Evolutionary conservation across 2,113 vertebrate genomes (phyloP).

Genomic region (Scalopus aquaticus): DNA sequence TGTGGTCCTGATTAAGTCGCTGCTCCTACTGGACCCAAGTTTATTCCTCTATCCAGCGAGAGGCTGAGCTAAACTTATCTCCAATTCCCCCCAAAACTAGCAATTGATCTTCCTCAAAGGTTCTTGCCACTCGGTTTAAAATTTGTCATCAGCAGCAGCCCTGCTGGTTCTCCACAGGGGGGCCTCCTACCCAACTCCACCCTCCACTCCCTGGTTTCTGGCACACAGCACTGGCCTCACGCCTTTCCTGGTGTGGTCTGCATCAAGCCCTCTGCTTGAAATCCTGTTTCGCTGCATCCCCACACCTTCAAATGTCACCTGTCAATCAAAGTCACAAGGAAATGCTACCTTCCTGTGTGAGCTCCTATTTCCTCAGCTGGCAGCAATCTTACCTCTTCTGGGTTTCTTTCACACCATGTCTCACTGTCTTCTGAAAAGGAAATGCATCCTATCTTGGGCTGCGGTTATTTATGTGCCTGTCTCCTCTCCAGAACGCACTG

Average conservation of each 20-base stretch:
- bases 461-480: not conserved
- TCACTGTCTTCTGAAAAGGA: slow-evolving; percentile 1
- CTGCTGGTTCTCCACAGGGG: not conserved
- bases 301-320: slow-evolving; percentile 48
- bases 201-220: not conserved
- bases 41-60: not conserved
- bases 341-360: slow-evolving; percentile 25
- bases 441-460: not conserved
- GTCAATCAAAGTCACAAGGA: slow-evolving; percentile 52
- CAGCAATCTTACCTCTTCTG: slow-evolving; percentile 20
- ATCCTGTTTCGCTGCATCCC: not conserved
- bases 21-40: not conserved
- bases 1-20: not conserved
- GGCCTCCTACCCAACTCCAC: not conserved
- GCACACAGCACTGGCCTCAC: not conserved
- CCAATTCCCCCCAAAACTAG: not conserved
- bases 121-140: not conserved
- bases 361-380: not conserved
- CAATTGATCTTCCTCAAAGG: not conserved
- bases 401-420: not conserved
- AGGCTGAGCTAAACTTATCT: not conserved
- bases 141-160: not conserved
- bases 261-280: not conserved
- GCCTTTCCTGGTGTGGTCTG: not conserved
- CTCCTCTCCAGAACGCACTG: not conserved